Evolutionary conservation across 2,888 invertebrate genomes (phyloP), one percentile per base, ranked within the genome.

Genomic region (Minunthozetes semirufus): DNA sequence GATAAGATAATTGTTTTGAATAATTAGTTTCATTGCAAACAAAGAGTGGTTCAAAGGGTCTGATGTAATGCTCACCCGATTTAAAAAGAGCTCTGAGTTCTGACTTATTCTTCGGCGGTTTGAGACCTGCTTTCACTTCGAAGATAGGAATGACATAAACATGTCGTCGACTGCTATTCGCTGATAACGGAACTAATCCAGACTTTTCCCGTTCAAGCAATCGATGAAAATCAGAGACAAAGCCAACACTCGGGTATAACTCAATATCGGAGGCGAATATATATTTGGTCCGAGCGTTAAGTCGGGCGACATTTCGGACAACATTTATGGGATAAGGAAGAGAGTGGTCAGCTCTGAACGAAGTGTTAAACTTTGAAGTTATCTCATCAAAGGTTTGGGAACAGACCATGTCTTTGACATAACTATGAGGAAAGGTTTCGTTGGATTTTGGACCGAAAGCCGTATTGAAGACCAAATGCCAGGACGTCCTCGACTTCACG

Each of bases 81-180:
- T 87, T 86, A 80, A 94, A 83, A 88, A 93, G 91, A 77, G 78
- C 76, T 15, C 86, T 85, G 80, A 87, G 85, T 80, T 89, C 87
- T 9, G 88, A 88, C 83, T 93, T 93, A 78, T 89, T 89, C 72
- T 76, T 74, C 1, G 81, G 81, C 3, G 80, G 78, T 13, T 78
- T 77, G 33, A 79, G 74, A 27, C 78, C 79, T 38, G 79, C 78
- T 70, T 81, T 80, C 1, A 94, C 90, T 85, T 94, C 94, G 82
- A 94, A 95, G 80, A 94, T 89, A 79, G 92, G 90, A 77, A 94
- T 85, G 1, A 93, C 92, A 83, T 90, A 94, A 75, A 94, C 93
- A 84, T 91, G 89, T 17, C 83, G 85, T 79, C 84, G 88, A 17
- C 46, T 76, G 17, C 25, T 33, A 17, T 77, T 78, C 6, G 68